Conservation (phyloP, 2,797 vertebrate species). For the Ctenopoma kingsleyae region DNA sequence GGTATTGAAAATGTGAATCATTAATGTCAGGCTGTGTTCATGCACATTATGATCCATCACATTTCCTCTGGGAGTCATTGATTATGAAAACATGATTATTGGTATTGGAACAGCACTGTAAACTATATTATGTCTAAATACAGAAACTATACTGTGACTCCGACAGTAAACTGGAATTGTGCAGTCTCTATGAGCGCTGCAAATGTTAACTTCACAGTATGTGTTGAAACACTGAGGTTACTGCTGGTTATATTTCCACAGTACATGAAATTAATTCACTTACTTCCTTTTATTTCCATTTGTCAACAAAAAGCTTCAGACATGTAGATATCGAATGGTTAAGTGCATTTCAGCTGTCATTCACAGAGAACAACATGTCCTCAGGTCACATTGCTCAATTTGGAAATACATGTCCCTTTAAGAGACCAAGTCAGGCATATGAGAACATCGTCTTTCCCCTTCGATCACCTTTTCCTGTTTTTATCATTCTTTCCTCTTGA, state of each 20-base stretch:
- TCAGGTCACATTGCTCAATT: slow-evolving; percentile 58
- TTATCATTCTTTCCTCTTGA: slow-evolving; percentile 60
- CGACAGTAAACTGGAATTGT: slow-evolving; percentile 1
- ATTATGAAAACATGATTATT: slow-evolving; percentile 75
- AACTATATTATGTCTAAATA: slow-evolving; percentile 38
- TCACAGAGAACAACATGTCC: slow-evolving; percentile 41
- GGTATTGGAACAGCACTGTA: slow-evolving; percentile 47
- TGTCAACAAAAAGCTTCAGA: slow-evolving; percentile 39
- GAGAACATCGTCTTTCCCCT: slow-evolving; percentile 62
- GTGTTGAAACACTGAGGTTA: slow-evolving; percentile 9
- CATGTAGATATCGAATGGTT: slow-evolving; percentile 17
- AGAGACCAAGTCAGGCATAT: slow-evolving; percentile 59
- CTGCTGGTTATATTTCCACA: slow-evolving; percentile 15
- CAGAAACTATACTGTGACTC: slow-evolving; percentile 8
- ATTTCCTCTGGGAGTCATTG: slow-evolving; percentile 55
- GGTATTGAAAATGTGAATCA: slow-evolving; percentile 69
- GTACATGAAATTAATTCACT: slow-evolving; percentile 23
- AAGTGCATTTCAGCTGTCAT: slow-evolving; percentile 31
- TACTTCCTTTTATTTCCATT: slow-evolving; percentile 30
- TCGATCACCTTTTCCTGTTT: slow-evolving; percentile 57
- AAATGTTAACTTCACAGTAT: slow-evolving; percentile 1
- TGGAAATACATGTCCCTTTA: slow-evolving; percentile 54
- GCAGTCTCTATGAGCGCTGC: not conserved
- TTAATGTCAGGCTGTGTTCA: slow-evolving; percentile 56
- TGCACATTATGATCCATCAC: slow-evolving; percentile 59